These are phyloP conservation scores for Agrotis ipsilon DNA, from an alignment of 2,888 invertebrate genomes.

Conservation along the genomic window DNA sequence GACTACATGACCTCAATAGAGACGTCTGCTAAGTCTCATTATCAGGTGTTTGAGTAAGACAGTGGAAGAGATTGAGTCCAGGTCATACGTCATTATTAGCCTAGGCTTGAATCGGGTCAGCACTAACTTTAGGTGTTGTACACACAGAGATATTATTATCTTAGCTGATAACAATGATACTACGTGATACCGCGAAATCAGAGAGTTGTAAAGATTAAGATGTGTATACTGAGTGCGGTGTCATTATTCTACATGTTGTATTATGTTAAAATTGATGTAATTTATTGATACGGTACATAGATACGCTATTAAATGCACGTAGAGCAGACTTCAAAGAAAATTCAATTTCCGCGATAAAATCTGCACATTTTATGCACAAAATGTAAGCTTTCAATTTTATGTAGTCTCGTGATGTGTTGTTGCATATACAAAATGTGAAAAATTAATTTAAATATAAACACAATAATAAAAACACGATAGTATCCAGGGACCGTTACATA, in stretches of 20 bases:
- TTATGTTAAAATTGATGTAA: slow-evolving; percentile 51
- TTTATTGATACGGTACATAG: slow-evolving; percentile 48
- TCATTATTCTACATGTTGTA: slow-evolving; percentile 58
- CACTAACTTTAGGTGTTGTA: slow-evolving; percentile 82
- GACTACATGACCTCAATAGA: slow-evolving; percentile 71
- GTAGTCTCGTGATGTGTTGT: slow-evolving; percentile 27
- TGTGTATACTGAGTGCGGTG: slow-evolving; percentile 70
- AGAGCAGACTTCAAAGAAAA: slow-evolving; percentile 29
- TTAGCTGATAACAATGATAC: slow-evolving; percentile 73
- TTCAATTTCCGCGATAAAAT: slow-evolving; percentile 22
- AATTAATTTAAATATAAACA: slow-evolving; percentile 43
- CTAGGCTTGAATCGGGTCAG: slow-evolving; percentile 84
- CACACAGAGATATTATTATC: slow-evolving; percentile 77
- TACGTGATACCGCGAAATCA: slow-evolving; percentile 80
- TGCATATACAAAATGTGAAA: slow-evolving; percentile 30
- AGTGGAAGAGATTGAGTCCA: slow-evolving; percentile 80
- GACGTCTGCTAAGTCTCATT: slow-evolving; percentile 79
- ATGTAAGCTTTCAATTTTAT: slow-evolving; percentile 31
- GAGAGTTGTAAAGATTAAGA: slow-evolving; percentile 84
- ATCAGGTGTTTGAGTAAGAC: slow-evolving; percentile 82
- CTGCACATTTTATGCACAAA: slow-evolving; percentile 13
- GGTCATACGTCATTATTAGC: slow-evolving; percentile 87
- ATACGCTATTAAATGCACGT: slow-evolving; percentile 8
- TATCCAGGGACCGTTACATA: slow-evolving; percentile 29
- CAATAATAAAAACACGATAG: slow-evolving; percentile 36